Percentiles rank a stretch among this genome's conserved stretches.
These are phyloP conservation scores for Furnarius figulus DNA, from an alignment of 2,113 vertebrate species.

Conservation along the genomic window DNA sequence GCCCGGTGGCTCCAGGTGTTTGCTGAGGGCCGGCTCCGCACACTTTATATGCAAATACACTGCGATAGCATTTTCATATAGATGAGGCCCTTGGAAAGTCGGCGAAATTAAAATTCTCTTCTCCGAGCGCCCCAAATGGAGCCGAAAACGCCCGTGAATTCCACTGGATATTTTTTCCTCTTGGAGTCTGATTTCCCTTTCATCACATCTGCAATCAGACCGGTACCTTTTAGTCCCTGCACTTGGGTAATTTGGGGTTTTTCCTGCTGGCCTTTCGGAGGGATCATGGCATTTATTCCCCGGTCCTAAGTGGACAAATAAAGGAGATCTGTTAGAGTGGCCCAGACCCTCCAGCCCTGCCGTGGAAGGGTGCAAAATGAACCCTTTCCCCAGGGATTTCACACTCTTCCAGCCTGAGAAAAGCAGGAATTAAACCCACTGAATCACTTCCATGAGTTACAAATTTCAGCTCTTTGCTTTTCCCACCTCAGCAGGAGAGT, in stretches of 20 bases:
- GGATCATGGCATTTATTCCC: not conserved
- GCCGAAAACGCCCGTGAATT: conserved; percentile 15
- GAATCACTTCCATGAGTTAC: no score
- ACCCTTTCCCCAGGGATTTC: no score
- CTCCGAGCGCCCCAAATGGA: not conserved
- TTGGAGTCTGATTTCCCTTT: conserved; percentile 11
- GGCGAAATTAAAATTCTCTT: not conserved
- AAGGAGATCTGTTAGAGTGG: no score
- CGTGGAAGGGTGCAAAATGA: no score
- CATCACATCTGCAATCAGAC: not conserved
- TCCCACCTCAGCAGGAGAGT: no score
- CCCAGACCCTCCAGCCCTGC: no score
- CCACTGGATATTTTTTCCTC: not conserved
- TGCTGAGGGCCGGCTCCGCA: not conserved
- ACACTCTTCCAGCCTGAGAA: no score
- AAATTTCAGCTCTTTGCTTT: no score
- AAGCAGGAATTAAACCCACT: no score
- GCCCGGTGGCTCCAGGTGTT: not conserved
- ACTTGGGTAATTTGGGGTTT: not conserved
- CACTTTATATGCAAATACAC: not conserved
- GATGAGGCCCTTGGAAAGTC: not conserved
- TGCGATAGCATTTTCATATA: not conserved
- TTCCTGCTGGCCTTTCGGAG: not conserved
- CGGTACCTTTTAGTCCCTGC: not conserved
- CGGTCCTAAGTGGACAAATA: not conserved